Evolutionary conservation across 1,140 invertebrate species (phyloP).

Genomic region (Bemisia tabaci): DNA sequence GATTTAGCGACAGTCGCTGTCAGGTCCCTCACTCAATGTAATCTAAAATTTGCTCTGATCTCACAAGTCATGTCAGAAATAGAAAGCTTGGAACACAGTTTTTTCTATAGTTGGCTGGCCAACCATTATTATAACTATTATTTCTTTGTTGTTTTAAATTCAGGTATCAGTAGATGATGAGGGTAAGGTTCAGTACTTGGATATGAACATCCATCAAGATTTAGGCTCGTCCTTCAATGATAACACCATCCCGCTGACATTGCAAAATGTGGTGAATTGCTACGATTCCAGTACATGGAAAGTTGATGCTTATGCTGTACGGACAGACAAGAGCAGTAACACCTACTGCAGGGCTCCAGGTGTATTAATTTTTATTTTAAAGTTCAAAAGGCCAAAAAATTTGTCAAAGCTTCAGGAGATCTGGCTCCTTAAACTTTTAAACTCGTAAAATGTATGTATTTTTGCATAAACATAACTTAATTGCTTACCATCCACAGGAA

Average conservation of each 20-base stretch:
- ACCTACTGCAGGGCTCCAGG: constrained; percentile 45
- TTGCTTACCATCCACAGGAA: no score
- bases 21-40: no score
- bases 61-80: background rate
- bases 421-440: no score
- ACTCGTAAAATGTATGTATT: no score
- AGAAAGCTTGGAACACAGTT: no score
- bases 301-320: constrained; percentile 36
- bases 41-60: background rate
- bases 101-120: no score
- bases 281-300: constrained; percentile 42
- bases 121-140: no score
- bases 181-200: constrained; percentile 52
- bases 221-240: constrained; percentile 47
- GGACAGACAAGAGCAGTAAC: constrained; percentile 46
- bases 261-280: constrained; percentile 34
- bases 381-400: no score
- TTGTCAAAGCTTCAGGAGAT: no score
- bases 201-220: constrained; percentile 45
- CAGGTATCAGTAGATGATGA: constrained; percentile 43
- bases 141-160: no score
- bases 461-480: no score
- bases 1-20: no score
- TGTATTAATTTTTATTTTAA: constrained; percentile 23
- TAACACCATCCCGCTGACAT: constrained; percentile 28